These are phyloP conservation scores for Amphiura filiformis DNA, from an alignment of 35 echinoderm and acorn worm species.

Conservation along the genomic window DNA sequence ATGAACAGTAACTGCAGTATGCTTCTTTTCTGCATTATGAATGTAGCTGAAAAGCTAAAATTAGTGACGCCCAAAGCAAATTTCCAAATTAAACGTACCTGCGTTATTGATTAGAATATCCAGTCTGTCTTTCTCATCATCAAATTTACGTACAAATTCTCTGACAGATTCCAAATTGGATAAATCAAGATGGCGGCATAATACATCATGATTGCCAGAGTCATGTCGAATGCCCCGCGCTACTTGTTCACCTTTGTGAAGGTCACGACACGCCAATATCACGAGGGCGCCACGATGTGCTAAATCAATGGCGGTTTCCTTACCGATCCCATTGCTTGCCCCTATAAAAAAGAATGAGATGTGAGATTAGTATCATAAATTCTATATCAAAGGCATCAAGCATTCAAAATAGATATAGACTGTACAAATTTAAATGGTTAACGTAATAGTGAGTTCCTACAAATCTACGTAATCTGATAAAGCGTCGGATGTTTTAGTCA, in stretches of 20 bases:
- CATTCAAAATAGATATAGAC: neutral
- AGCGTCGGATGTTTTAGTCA: too few relatives aligned
- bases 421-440: too few relatives aligned
- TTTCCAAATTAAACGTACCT: too few relatives aligned
- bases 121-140: constrained; percentile 46
- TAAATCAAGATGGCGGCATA: constrained; percentile 60
- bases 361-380: neutral
- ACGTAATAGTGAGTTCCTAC: too few relatives aligned
- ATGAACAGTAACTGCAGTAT: too few relatives aligned
- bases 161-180: constrained; percentile 62
- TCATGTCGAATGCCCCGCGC: constrained; percentile 29
- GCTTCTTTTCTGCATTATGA: too few relatives aligned
- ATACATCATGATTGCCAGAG: constrained; percentile 62
- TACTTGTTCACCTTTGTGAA: constrained; percentile 47
- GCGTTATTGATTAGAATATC: constrained; percentile 92
- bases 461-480: too few relatives aligned
- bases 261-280: constrained; percentile 73
- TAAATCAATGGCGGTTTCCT: constrained; percentile 60
- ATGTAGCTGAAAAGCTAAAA: too few relatives aligned
- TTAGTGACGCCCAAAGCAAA: too few relatives aligned
- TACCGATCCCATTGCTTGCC: constrained; percentile 67
- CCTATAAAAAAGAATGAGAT: too few relatives aligned
- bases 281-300: constrained; percentile 71
- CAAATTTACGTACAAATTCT: constrained; percentile 48
- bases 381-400: neutral